phyloP scores from a whole-genome alignment of 2,113 vertebrate genomes.

The Dromaius novaehollandiae region DNA sequence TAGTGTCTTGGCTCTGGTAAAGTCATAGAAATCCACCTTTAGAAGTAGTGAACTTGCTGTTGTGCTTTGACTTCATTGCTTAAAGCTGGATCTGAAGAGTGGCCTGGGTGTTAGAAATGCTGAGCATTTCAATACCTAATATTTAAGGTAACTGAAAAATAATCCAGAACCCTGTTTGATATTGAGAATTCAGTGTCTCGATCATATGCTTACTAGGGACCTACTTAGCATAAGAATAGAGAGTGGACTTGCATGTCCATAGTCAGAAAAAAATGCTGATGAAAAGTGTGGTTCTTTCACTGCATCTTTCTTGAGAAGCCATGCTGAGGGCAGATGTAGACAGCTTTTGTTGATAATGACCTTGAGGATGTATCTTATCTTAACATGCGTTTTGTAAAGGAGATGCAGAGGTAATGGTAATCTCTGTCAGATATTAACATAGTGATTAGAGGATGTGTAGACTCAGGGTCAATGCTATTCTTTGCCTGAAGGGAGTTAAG shows the following conservation, averaged over 20 bases:
- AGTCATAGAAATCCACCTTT: background rate
- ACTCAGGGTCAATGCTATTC: background rate
- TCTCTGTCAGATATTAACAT: background rate
- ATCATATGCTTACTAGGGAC: background rate
- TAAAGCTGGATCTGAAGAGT: background rate
- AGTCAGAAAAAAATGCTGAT: background rate
- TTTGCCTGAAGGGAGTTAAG: background rate
- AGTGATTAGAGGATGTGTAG: background rate
- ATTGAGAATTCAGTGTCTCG: background rate
- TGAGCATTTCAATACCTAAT: background rate
- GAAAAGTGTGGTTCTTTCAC: background rate
- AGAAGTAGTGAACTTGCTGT: background rate
- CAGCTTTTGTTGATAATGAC: background rate
- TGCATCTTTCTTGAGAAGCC: background rate
- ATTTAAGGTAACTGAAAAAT: background rate
- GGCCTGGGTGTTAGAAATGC: background rate
- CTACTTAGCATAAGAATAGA: rapidly evolving
- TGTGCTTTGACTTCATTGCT: background rate
- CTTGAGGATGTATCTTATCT: background rate
- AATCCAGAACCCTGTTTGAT: background rate
- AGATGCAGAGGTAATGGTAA: background rate
- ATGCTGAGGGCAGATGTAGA: background rate
- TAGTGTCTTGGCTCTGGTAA: background rate
- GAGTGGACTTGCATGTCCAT: background rate
- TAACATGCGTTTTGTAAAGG: background rate